Evolutionary conservation across 2,113 vertebrate species (phyloP).

Genomic region (Pogona vitticeps): DNA sequence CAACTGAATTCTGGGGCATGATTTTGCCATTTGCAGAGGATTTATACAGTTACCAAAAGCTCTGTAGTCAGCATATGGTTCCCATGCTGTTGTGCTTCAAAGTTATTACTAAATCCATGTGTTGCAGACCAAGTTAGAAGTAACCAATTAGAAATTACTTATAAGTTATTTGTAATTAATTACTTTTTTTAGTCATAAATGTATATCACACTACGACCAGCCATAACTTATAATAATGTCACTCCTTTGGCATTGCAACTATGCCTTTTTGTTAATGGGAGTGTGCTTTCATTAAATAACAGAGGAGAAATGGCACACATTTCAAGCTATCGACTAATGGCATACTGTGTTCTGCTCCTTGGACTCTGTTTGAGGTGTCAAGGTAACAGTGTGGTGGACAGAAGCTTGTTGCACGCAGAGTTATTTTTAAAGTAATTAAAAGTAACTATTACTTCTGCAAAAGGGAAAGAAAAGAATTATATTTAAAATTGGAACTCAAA

Average conservation of each 20-base stretch:
- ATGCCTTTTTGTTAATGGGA: not conserved
- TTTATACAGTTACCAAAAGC: not conserved
- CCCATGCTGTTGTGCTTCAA: not conserved
- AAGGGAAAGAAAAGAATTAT: no score
- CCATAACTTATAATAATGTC: not conserved
- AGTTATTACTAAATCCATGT: not conserved
- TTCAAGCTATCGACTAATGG: not conserved
- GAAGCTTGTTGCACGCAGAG: no score
- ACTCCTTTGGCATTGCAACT: not conserved
- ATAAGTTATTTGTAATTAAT: not conserved
- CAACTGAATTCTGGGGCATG: not conserved
- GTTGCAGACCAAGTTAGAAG: not conserved
- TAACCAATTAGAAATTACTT: not conserved
- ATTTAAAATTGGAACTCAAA: no score
- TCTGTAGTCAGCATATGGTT: not conserved
- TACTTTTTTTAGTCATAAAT: not conserved
- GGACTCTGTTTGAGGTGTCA: no score
- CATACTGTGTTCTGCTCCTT: not conserved
- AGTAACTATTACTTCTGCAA: no score
- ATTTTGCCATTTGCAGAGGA: not conserved
- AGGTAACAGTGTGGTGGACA: no score
- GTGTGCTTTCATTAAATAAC: not conserved
- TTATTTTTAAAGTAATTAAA: no score
- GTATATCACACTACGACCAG: not conserved
- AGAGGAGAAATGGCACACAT: not conserved